phyloP scores from a whole-genome alignment of 2,797 vertebrate genomes.

The Harpagifer antarcticus region DNA sequence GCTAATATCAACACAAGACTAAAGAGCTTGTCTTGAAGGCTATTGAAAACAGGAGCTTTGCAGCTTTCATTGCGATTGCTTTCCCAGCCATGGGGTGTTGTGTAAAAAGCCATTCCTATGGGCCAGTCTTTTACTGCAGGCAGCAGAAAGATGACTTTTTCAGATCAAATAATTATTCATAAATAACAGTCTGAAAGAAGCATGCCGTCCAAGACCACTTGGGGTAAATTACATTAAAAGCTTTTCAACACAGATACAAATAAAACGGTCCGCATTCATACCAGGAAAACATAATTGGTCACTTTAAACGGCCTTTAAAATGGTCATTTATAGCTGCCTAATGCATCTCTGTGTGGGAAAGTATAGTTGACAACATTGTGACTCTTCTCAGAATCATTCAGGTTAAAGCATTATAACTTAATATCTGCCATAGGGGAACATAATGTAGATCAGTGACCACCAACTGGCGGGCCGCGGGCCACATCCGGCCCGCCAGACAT shows the following conservation, averaged over 20 bases:
- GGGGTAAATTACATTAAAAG: constrained; percentile 30
- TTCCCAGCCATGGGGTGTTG: constrained; percentile 33
- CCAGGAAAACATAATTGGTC: no score
- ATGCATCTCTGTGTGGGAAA: not conserved
- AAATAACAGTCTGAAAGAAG: constrained; percentile 48
- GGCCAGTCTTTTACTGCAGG: constrained; percentile 24
- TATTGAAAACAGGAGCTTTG: constrained; percentile 37
- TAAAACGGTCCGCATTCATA: no score
- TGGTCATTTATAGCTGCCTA: not conserved
- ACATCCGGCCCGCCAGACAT: no score
- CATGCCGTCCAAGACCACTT: constrained; percentile 8
- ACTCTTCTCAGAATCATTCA: not conserved
- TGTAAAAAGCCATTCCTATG: constrained; percentile 34
- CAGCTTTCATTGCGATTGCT: constrained; percentile 29
- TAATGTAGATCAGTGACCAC: no score
- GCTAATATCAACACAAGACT: constrained; percentile 51
- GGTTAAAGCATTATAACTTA: no score
- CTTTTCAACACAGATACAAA: constrained; percentile 25
- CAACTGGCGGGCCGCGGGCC: no score
- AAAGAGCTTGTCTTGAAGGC: constrained; percentile 29
- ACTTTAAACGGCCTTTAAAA: no score
- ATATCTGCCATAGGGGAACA: no score
- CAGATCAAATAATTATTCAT: constrained; percentile 49
- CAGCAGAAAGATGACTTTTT: constrained; percentile 45
- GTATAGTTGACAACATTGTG: not conserved